phyloP scores from a whole-genome alignment of 53 echinoderm and acorn worm genomes.

The Stichopus horrens region DNA sequence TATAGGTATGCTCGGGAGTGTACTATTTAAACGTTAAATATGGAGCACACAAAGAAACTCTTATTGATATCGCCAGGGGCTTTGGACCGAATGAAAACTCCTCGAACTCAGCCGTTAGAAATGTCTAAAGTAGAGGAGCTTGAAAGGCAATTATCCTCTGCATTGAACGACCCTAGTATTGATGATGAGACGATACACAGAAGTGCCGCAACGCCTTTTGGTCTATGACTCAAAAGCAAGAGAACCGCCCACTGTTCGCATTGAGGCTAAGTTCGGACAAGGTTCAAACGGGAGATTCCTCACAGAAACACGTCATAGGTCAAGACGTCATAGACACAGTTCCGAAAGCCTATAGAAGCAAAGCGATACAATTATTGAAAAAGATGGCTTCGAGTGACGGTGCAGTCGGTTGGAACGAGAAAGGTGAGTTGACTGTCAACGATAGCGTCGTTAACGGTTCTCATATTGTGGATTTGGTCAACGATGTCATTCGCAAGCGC shows the following conservation, averaged over 20 bases:
- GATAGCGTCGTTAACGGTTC: slow-evolving; percentile 45
- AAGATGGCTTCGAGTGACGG: no score
- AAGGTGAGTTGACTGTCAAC: no score
- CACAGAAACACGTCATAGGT: no score
- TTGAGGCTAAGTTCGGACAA: no score
- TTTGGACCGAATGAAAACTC: background rate
- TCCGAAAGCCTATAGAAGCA: no score
- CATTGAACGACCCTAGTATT: background rate
- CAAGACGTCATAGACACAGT: no score
- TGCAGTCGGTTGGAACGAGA: no score
- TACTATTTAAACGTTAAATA: background rate
- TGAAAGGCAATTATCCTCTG: background rate
- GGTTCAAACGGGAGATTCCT: no score
- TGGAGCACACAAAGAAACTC: slow-evolving; percentile 33
- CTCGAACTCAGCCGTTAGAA: background rate
- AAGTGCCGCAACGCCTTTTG: slow-evolving; percentile 5
- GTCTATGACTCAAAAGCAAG: background rate
- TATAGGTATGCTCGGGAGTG: slow-evolving; percentile 37
- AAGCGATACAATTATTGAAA: no score
- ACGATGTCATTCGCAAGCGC: slow-evolving; percentile 53
- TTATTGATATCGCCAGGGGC: slow-evolving; percentile 16
- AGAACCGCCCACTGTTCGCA: no score
- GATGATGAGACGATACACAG: slow-evolving; percentile 26
- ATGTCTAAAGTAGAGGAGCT: background rate
- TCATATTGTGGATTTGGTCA: slow-evolving; percentile 57